Evolutionary conservation across 2,113 vertebrate genomes (phyloP), one percentile per base, ranked within the genome.

Genomic region (Alouatta palliata): DNA sequence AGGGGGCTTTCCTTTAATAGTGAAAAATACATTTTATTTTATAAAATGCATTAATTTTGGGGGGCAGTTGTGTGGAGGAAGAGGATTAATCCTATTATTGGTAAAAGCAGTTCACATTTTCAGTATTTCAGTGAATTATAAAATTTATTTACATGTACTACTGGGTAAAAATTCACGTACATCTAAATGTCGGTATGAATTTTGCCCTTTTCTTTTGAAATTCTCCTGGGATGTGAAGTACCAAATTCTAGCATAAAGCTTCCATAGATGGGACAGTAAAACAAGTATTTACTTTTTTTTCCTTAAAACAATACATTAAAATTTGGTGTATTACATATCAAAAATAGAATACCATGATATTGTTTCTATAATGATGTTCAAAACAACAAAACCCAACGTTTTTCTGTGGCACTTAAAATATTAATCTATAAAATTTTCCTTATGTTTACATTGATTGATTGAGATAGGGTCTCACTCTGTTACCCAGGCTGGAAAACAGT

Each of bases 91-190:
- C 52, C 21, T 91, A 43, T 49, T 87, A 93, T 54, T 19, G 80
- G 43, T 90, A 77, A 76, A 91, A 87, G 14, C 91, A 45, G 5
- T 54, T 80, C 43, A 97, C 14, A 94, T 86, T 96, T 91, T 97
- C 88, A 80, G 37, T 17, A 93, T 58, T 87, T 96, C 27, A 32
- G 86, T 66, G 5, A 86, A 92, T 94, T 95, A 54, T 45, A 97
- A 96, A 11, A 84, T 90, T 58, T 76, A 92, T 89, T 96, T 54
- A 68, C 0, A 88, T 70, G 19, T 77, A 90, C 58, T 35, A 25
- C 3, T 54, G 10, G 17, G 13, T 83, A 90, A 35, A 95, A 25
- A 71, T 97, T 92, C 96, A 71, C 93, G 19, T 92, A 87, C 4
- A 47, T 13, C 20, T 73, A 82, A 83, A 84, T 64, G 16, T 30